A percentile compares a stretch with the other conserved stretches of the same genome.
Evolutionary conservation across 2,113 vertebrate species (phyloP).

Genomic region (Ariopsis seemanni): DNA sequence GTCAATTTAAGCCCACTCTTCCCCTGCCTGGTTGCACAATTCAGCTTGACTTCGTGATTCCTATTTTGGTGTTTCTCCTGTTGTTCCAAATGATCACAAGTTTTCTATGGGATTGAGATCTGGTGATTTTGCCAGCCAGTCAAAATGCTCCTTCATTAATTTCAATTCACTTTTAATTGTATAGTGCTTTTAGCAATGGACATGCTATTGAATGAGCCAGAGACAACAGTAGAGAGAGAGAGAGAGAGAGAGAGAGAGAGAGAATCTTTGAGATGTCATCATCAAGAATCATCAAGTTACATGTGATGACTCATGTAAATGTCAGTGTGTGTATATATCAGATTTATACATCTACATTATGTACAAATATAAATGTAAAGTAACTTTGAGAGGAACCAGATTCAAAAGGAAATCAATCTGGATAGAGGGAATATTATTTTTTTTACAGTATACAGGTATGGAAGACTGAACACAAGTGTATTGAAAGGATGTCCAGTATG

Average conservation of each 20-base stretch:
- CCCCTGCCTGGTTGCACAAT: not conserved
- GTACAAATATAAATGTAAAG: not conserved
- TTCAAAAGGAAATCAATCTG: not conserved
- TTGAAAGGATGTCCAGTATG: not conserved
- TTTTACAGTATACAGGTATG: not conserved
- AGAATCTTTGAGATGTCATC: not conserved
- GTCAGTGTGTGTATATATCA: not conserved
- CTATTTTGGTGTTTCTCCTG: conserved; percentile 7
- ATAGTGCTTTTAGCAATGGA: not conserved
- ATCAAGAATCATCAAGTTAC: not conserved
- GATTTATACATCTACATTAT: not conserved
- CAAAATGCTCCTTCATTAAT: not conserved
- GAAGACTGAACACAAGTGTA: not conserved
- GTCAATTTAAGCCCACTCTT: conserved; percentile 1
- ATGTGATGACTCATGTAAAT: not conserved
- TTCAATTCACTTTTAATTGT: not conserved
- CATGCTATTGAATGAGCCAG: not conserved
- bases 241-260: not conserved
- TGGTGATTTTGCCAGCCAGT: not conserved
- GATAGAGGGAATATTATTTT: not conserved
- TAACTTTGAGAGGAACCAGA: not conserved
- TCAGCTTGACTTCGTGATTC: not conserved
- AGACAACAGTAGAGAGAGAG: not conserved
- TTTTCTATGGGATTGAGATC: not conserved
- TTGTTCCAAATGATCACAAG: not conserved